These are phyloP conservation scores for Passerculus sandwichensis DNA, from an alignment of 2,797 vertebrate genomes.

Conservation along the genomic window DNA sequence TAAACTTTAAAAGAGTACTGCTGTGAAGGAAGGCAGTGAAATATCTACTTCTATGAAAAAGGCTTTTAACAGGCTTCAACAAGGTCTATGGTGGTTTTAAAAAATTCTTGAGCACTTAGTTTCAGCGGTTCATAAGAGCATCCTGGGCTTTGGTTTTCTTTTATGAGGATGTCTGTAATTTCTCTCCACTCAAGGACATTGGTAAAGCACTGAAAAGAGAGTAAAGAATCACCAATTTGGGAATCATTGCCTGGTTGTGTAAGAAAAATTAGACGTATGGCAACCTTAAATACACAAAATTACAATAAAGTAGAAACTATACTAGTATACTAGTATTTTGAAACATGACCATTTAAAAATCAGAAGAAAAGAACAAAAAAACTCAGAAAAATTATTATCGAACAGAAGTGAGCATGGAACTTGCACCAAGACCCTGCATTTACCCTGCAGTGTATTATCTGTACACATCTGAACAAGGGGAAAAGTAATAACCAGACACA, in stretches of 20 bases:
- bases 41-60: background rate
- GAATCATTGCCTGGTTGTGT: background rate
- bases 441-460: background rate
- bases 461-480: background rate
- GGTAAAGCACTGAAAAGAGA: background rate
- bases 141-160: background rate
- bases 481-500: background rate
- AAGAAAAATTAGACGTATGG: background rate
- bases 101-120: conserved; percentile 41
- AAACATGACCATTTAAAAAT: background rate
- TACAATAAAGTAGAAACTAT: background rate
- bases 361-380: background rate
- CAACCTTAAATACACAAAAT: background rate
- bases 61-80: background rate
- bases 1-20: background rate
- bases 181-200: background rate
- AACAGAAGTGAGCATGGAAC: background rate
- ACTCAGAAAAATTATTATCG: background rate
- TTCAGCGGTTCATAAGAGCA: background rate
- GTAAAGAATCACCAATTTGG: background rate
- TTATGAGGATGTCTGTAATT: conserved; percentile 28
- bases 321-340: background rate
- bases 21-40: background rate
- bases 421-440: background rate
- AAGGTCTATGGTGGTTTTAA: background rate